phyloP scores from a whole-genome alignment of 2,797 vertebrate species.

The Pteropus rufus region DNA sequence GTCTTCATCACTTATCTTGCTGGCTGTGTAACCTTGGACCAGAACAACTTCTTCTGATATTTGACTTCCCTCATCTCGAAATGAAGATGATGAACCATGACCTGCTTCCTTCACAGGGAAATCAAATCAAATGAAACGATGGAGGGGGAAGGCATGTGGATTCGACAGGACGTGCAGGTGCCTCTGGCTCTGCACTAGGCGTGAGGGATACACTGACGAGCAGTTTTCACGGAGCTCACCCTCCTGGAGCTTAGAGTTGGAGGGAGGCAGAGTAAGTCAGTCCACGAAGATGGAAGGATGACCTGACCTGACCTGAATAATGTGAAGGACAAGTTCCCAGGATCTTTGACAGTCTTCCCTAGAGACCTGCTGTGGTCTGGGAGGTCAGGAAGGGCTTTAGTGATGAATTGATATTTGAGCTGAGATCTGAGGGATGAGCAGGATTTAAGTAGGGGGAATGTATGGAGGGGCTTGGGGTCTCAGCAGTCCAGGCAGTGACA shows the following conservation, averaged over 20 bases:
- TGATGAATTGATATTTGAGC: not conserved
- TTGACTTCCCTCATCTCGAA: not conserved
- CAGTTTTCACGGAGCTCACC: not conserved
- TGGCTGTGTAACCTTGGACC: not conserved
- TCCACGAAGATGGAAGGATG: accelerated
- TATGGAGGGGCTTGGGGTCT: not conserved
- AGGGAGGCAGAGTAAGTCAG: not conserved
- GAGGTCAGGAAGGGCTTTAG: not conserved
- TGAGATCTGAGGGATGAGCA: not conserved
- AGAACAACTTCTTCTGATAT: not conserved
- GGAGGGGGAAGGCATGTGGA: not conserved
- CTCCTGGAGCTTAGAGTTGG: not conserved
- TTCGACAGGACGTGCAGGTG: not conserved
- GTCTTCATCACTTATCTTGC: not conserved
- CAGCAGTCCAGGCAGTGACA: not conserved
- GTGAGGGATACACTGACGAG: not conserved
- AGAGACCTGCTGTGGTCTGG: not conserved
- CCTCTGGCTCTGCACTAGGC: not conserved
- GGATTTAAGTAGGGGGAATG: not conserved
- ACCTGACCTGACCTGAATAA: not conserved
- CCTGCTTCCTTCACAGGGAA: not conserved
- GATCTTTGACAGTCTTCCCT: not conserved
- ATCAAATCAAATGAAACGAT: not conserved
- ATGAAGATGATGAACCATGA: not conserved
- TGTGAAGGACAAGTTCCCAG: not conserved